phyloP scores from a whole-genome alignment of 2,113 vertebrate genomes.

The Pelecanoides urinatrix region DNA sequence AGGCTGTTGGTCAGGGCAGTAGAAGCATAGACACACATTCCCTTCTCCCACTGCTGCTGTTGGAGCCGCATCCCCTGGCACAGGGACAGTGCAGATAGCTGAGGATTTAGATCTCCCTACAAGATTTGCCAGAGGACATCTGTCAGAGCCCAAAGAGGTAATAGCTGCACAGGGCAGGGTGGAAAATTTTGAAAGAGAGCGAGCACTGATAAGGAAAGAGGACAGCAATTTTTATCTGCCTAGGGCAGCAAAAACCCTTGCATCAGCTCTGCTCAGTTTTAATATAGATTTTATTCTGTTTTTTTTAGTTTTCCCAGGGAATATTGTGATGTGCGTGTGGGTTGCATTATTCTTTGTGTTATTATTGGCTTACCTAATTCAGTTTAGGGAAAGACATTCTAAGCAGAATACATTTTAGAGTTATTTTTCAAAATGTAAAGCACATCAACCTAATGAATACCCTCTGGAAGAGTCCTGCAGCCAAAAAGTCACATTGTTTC shows the following conservation, averaged over 20 bases:
- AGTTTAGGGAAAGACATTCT: not conserved
- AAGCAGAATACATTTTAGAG: not conserved
- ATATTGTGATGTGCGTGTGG: not conserved
- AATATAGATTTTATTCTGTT: not conserved
- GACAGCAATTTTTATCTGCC: slow-evolving; percentile 10
- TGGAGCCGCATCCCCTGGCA: not conserved
- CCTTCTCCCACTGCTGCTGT: not conserved
- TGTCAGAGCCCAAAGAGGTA: not conserved
- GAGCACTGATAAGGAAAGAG: not conserved
- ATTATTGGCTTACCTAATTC: not conserved
- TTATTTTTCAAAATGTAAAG: slow-evolving; percentile 13
- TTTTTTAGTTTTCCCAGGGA: not conserved
- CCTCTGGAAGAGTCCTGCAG: not conserved
- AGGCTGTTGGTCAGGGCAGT: not conserved
- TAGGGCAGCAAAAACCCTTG: not conserved
- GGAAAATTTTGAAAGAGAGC: not conserved
- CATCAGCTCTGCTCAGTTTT: not conserved
- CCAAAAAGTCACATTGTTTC: not conserved
- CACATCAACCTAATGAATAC: not conserved
- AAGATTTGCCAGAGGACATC: not conserved
- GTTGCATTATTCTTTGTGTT: not conserved
- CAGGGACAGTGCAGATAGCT: not conserved
- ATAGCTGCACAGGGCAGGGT: not conserved
- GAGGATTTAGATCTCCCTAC: not conserved
- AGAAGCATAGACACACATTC: not conserved